These are phyloP conservation scores for Cotesia vestalis DNA, from an alignment of 1,140 invertebrate genomes.

Conservation along the genomic window DNA sequence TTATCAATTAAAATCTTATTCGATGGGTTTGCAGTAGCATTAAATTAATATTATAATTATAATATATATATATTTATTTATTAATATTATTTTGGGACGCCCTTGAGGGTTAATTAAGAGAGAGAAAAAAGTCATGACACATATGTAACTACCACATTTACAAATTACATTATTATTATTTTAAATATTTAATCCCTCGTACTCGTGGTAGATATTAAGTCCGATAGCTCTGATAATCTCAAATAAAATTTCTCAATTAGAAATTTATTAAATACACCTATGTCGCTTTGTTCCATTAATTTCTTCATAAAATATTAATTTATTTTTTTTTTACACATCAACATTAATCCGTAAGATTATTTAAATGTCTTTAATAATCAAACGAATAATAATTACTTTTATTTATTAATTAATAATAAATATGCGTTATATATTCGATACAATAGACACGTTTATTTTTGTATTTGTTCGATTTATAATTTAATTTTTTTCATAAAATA, in stretches of 20 bases:
- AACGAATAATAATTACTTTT: slow-evolving; percentile 1
- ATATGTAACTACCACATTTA: slow-evolving; percentile 41
- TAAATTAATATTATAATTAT: slow-evolving; percentile 3
- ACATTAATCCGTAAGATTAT: background rate
- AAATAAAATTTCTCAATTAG: too few species aligned
- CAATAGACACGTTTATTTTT: slow-evolving; percentile 27
- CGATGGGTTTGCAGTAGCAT: slow-evolving; percentile 44
- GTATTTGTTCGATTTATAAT: slow-evolving; percentile 25
- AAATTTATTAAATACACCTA: too few species aligned
- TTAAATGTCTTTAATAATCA: background rate
- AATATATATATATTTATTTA: slow-evolving; percentile 36
- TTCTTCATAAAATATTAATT: background rate
- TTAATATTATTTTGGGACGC: slow-evolving; percentile 39
- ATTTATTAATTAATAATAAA: slow-evolving; percentile 12
- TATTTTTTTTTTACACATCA: too few species aligned
- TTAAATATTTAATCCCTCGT: background rate
- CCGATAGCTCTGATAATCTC: background rate
- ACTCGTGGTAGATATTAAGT: slow-evolving; percentile 2
- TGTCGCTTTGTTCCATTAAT: background rate
- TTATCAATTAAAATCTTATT: slow-evolving; percentile 54
- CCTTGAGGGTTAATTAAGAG: slow-evolving; percentile 35
- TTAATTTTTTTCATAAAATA: slow-evolving; percentile 40
- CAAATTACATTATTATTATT: slow-evolving; percentile 29
- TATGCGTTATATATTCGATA: slow-evolving; percentile 20
- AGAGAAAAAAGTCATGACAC: slow-evolving; percentile 32